phyloP scores from a whole-genome alignment of 2,113 vertebrate genomes.

The Ophthalmotilapia sp. region DNA sequence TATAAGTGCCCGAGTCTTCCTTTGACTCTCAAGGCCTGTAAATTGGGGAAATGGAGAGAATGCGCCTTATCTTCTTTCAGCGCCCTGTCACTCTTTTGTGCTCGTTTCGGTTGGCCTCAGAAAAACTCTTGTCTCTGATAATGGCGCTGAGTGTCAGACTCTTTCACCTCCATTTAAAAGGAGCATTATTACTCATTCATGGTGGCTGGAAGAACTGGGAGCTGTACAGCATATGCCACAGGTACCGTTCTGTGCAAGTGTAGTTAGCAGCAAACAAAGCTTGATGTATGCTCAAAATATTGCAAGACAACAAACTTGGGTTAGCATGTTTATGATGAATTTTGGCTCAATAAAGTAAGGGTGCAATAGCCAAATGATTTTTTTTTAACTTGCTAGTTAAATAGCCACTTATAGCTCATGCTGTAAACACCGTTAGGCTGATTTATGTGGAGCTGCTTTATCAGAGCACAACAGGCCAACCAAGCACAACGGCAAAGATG shows the following conservation, averaged over 20 bases:
- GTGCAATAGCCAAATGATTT: background rate
- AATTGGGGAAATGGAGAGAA: constrained; percentile 53
- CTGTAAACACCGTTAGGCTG: background rate
- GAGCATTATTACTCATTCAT: constrained; percentile 12
- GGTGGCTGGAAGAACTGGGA: background rate
- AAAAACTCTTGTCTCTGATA: constrained; percentile 44
- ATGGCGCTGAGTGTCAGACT: constrained; percentile 23
- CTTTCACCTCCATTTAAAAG: constrained; percentile 36
- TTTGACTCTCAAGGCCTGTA: constrained; percentile 43
- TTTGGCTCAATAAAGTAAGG: background rate
- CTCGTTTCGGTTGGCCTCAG: constrained; percentile 9
- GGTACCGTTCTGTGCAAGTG: background rate
- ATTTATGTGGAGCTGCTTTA: background rate
- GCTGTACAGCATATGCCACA: background rate
- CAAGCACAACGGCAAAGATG: background rate
- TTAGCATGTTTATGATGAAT: background rate
- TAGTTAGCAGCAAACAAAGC: background rate
- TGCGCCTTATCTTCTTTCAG: constrained; percentile 50
- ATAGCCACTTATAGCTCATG: background rate
- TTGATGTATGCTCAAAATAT: background rate
- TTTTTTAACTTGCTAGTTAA: background rate
- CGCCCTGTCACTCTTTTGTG: constrained; percentile 46
- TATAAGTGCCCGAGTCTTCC: constrained; percentile 4
- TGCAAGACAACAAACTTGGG: background rate
- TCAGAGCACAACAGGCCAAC: background rate